Evolutionary conservation across 2,888 invertebrate genomes (phyloP), one percentile per base, ranked within the genome.

Genomic region (Palloptera scutellata): DNA sequence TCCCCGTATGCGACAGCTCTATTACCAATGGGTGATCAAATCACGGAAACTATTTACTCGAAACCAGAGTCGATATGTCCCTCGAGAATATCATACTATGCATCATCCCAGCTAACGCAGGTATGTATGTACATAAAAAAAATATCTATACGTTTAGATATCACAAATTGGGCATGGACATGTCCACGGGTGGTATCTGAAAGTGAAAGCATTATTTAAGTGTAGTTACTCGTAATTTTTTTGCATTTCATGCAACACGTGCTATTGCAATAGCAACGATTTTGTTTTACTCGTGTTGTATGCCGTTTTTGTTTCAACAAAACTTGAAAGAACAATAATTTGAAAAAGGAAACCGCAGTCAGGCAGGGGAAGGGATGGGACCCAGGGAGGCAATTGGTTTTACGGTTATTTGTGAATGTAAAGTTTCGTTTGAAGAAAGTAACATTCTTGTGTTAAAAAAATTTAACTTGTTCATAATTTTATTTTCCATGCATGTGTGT

Each of bases 31-130:
- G 87, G 88, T 11, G 83, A 83, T 77, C 81, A 81, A 75, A 75
- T 79, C 67, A 76, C 78, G 19, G 82, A 83, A 75, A 82, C 82
- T 62, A 87, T 89, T 70, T 89, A 89, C 78, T 88, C 89, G 2
- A 88, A 88, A 70, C 89, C 89, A 0, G 88, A 81, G 74, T 88
- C 89, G 63, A 87, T 90, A 30, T 87, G 87, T 77, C 87, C 88
- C 70, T 88, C 88, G 73, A 86, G 88, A 76, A 89, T 91, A 61
- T 92, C 92, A 19, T 92, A 92, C 86, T 92, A 92, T 84, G 92
- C 92, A 13, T 91, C 92, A n/a, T 91, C 91, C 17, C 91, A 92
- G 81, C 88, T 92, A 73, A 91, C 92, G 73, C 90, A 91, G 79
- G 88, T 91, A 74, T 86, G 86, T 79, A 58, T 40, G 19, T 43